phyloP scores from a whole-genome alignment of 2,797 vertebrate genomes.

The Holocentrus rufus region DNA sequence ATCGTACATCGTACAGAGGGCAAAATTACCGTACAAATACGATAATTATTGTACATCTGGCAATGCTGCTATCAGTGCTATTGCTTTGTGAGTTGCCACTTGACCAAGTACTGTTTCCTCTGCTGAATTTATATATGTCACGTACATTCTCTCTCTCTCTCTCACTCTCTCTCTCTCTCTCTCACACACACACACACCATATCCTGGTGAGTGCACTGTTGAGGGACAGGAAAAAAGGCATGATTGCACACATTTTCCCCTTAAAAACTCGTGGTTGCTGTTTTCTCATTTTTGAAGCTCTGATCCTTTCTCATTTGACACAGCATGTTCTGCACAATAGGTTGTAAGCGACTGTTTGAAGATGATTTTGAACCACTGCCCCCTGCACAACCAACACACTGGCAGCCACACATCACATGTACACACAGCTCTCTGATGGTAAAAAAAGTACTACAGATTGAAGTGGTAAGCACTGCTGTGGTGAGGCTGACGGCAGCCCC shows the following conservation, averaged over 20 bases:
- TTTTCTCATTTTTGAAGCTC: conserved; percentile 62
- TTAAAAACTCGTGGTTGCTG: conserved; percentile 55
- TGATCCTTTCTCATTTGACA: conserved; percentile 67
- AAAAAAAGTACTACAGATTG: conserved; percentile 81
- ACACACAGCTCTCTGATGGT: conserved; percentile 67
- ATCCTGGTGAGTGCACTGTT: conserved; percentile 60
- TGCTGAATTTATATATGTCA: too few relatives aligned
- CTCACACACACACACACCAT: not conserved
- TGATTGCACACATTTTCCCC: conserved; percentile 69
- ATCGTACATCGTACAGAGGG: too few relatives aligned
- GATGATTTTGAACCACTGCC: conserved; percentile 71
- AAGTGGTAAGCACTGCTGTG: conserved; percentile 78
- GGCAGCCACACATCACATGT: conserved; percentile 47
- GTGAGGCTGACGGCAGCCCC: conserved; percentile 71
- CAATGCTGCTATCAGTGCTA: too few relatives aligned
- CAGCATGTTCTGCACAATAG: conserved; percentile 56
- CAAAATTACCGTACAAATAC: too few relatives aligned
- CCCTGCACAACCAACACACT: conserved; percentile 51
- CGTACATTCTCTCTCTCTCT: too few relatives aligned
- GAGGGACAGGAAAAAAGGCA: conserved; percentile 71
- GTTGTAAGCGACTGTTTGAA: conserved; percentile 66
- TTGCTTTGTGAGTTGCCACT: too few relatives aligned
- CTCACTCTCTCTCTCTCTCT: not conserved
- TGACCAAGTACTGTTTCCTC: too few relatives aligned
- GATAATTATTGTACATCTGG: too few relatives aligned